Conservation (phyloP, 2,888 invertebrate species). For the Lasioglossum leucozonium region DNA sequence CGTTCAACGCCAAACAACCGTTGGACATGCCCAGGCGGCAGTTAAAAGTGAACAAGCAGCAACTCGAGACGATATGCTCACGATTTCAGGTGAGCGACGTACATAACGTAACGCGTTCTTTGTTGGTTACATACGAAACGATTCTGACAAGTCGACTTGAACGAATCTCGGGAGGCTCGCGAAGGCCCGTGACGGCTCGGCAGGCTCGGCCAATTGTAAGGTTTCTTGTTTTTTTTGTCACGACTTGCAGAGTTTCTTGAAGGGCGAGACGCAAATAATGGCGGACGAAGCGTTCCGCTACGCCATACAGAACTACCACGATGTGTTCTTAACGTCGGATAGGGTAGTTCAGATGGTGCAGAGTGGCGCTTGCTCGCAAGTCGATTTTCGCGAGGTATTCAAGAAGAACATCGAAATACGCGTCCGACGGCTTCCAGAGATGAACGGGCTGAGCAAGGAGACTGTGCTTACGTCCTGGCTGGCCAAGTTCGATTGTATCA, state of each 20-base stretch:
- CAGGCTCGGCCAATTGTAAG: not conserved
- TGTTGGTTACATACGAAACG: not conserved
- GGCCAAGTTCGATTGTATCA: constrained; percentile 99
- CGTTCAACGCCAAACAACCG: constrained; percentile 99
- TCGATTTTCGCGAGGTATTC: constrained; percentile 99
- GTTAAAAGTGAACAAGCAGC: constrained; percentile 97
- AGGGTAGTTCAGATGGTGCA: constrained; percentile 98
- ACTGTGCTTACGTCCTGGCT: constrained; percentile 99
- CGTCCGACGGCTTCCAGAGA: constrained; percentile 98
- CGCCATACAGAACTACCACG: constrained; percentile 97
- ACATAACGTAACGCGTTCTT: not conserved
- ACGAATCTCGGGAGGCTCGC: not conserved
- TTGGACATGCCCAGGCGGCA: constrained; percentile 99
- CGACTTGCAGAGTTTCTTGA: constrained; percentile 88
- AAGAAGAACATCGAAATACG: constrained; percentile 99
- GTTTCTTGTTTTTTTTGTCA: not conserved
- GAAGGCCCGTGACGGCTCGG: not conserved
- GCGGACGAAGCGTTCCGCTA: constrained; percentile 99
- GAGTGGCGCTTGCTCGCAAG: constrained; percentile 98
- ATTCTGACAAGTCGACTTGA: not conserved
- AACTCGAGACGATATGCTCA: constrained; percentile 96
- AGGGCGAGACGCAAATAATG: constrained; percentile 99
- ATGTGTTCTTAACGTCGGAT: constrained; percentile 98
- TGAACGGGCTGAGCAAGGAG: constrained; percentile 99
- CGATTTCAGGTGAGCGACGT: constrained; percentile 92